Base-by-base conservation (phyloP, 1,140 invertebrate genomes). In the Aradophagus sp. region DNA sequence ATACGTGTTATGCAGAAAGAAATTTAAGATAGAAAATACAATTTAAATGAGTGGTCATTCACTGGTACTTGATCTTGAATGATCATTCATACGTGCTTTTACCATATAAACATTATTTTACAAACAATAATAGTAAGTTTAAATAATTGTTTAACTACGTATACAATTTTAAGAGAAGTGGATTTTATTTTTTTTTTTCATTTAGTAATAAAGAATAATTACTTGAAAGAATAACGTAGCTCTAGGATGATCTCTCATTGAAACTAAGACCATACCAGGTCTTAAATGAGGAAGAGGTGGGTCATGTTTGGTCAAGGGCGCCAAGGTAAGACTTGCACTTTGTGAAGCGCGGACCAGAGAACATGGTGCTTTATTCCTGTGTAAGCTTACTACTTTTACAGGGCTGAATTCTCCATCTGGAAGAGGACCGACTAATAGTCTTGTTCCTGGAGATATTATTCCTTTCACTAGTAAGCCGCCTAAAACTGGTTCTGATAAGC, bases 351-450 rank as follows among this genome's bases (percentile, higher is more conserved):
- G 88, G 2, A 97, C 96, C 11, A 92, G 83, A 42, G 94, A 88
- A 78, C 95, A 97, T 0, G 95, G 93, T 0, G 95, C 92, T 71
- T 96, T 92, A 83, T 98, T 97, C 5, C 97, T 86, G 84, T 98
- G 95, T 26, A 98, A 90, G 16, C 94, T 95, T 32, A 91, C 90
- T 2, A 98, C 92, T 35, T 86, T 89, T 0, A 94, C 93, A 2
- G 89, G 87, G 35, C 89, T 87, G 84, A 97, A 98, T 36, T 89
- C 88, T 5, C 97, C 97, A 80, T 92, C 89, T 34, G 93, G 91
- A 62, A 93, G 83, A 1, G 96, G 95, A n/a, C 97, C 96, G 74
- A 95, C 86, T 17, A 93, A 80, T 20, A 97, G 85, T 41, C 89
- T 84, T 50, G 93, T 93, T 13, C 93, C 94, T 81, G 98, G 95